Conservation (phyloP, 2,888 invertebrate genomes). For the Drosophila melanocephala region DNA sequence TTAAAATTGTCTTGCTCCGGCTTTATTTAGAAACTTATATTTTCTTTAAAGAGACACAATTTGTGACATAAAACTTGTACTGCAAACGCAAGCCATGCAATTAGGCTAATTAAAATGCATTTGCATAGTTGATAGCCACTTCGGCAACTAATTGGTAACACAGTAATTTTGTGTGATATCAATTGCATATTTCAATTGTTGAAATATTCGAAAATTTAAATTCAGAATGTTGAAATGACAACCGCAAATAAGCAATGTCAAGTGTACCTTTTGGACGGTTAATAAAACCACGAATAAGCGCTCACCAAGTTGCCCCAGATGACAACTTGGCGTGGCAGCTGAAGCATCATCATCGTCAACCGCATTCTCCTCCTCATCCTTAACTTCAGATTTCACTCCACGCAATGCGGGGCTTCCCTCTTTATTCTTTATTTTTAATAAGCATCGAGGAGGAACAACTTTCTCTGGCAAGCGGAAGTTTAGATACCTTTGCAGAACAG, state of each 20-base stretch:
- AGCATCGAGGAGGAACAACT: not conserved
- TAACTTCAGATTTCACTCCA: constrained; percentile 1
- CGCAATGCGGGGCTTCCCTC: constrained; percentile 17
- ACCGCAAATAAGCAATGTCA: constrained; percentile 15
- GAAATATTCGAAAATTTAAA: constrained; percentile 32
- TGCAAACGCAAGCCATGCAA: not conserved
- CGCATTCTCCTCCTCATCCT: not conserved
- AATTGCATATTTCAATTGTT: constrained; percentile 16
- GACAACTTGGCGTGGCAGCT: constrained; percentile 65
- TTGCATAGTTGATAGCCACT: constrained; percentile 29
- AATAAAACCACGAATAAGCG: constrained; percentile 64
- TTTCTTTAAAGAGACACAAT: not conserved
- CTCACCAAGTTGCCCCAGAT: constrained; percentile 47
- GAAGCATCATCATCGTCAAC: constrained; percentile 3
- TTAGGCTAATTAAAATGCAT: constrained; percentile 29
- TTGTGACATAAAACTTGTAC: not conserved
- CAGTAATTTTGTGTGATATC: constrained; percentile 4
- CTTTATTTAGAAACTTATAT: not conserved
- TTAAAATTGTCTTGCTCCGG: not conserved
- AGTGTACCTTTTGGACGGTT: constrained; percentile 53
- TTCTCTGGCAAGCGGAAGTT: not conserved
- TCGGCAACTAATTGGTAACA: constrained; percentile 39
- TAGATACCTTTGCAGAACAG: not conserved
- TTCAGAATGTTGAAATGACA: constrained; percentile 32
- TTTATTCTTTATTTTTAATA: constrained; percentile 46